Evolutionary conservation across 2,797 vertebrate species (phyloP), one percentile per base, ranked within the genome.

Genomic region (Urosaurus nigricauda): DNA sequence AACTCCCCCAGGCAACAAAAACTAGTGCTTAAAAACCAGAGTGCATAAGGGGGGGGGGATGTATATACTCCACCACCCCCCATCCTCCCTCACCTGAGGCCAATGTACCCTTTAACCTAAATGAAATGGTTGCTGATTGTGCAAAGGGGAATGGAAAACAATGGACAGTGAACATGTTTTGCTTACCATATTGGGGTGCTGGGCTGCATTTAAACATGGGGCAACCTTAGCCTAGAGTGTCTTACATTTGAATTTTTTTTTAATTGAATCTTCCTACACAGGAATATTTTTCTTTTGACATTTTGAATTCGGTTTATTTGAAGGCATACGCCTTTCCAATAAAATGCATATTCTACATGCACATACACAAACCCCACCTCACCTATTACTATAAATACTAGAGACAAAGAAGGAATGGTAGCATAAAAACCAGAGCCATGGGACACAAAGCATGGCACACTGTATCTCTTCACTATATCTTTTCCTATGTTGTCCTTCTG

Each of bases 1-100:
- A 1, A 88, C 92, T 96, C 95, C 96, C 96, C 92, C 90, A 89
- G 94, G 95, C 94, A 90, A 90, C 84, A 93, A 89, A 92, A 95
- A 94, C 93, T 80, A 79, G 93, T 87, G 92, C 92, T 96, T 95
- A 94, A 93, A 94, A 93, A 93, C 90, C 94, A 94, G 93, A 89
- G 90, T 95, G 94, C 94, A 93, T 95, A 93, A 94, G 92, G 92
- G 91, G 47, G 47, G 47, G 47, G 47, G 47, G 47, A 8, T 91
- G 79, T 24, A 26, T 90, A 87, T 84, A 40, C 86, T 47, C 83
- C 78, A 78, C 79, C 43, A 43, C 47, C 47, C 89, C 87, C 89
- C 63, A 26, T 68, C 47, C 81, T 79, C 68, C 79, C 73, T 68
- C 79, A n/a, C 8, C 65, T 43, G 12, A 29, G 51, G 60, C 68